phyloP scores from a whole-genome alignment of 2,888 invertebrate species.

The Noctua pronuba region DNA sequence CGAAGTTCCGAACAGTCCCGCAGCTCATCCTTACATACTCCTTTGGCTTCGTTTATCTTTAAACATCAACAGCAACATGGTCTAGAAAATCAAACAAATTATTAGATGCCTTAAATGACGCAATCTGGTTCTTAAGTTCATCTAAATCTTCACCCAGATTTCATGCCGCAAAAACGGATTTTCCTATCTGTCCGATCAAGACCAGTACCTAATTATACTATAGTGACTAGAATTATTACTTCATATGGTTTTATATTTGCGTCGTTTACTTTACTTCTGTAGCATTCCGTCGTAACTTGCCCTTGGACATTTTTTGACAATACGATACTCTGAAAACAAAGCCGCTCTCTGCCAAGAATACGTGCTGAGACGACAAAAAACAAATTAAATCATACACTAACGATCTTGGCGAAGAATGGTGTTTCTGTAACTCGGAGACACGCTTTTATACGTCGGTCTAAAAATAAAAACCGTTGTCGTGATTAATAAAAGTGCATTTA shows the following conservation, averaged over 20 bases:
- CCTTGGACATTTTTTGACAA: not conserved
- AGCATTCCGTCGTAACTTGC: not conserved
- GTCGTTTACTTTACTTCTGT: not conserved
- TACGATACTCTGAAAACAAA: constrained; percentile 17
- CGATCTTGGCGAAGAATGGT: constrained; percentile 24
- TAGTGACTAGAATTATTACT: not conserved
- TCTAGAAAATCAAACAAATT: not conserved
- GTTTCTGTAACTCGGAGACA: constrained; percentile 17
- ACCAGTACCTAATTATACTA: not conserved
- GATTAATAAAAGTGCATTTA: constrained; percentile 54
- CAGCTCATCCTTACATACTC: not conserved
- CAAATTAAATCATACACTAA: constrained; percentile 32
- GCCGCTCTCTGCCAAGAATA: constrained; percentile 42
- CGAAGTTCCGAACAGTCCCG: no score
- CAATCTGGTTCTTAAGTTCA: not conserved
- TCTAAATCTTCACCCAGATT: not conserved
- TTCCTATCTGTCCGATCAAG: not conserved
- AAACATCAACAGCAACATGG: not conserved
- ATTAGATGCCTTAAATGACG: not conserved
- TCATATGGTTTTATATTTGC: not conserved
- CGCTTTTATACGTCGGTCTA: constrained; percentile 10
- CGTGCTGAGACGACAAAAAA: constrained; percentile 17
- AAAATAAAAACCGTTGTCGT: constrained; percentile 42
- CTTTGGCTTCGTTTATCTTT: not conserved
- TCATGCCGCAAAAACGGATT: not conserved